These are phyloP conservation scores for Spilosoma lubricipeda DNA, from an alignment of 2,888 invertebrate genomes.

Conservation along the genomic window DNA sequence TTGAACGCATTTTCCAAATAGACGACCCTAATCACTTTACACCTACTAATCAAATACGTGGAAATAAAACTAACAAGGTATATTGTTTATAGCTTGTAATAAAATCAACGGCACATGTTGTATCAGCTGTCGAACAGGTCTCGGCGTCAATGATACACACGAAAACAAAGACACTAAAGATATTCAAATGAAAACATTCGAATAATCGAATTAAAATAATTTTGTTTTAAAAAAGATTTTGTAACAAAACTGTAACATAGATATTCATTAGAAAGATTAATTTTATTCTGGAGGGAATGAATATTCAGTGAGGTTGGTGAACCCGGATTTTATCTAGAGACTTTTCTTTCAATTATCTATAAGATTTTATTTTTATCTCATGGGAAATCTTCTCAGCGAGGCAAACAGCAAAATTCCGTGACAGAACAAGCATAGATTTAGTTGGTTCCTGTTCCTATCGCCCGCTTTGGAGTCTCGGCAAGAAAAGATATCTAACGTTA, in stretches of 20 bases:
- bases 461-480: no score
- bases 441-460: background rate
- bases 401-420: background rate
- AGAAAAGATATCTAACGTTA: background rate
- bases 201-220: background rate
- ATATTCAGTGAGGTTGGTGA: background rate
- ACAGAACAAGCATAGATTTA: background rate
- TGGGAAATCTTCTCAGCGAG: background rate
- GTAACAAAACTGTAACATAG: background rate
- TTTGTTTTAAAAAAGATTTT: background rate
- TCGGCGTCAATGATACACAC: background rate
- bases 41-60: slow-evolving; percentile 12
- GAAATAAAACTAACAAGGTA: slow-evolving; percentile 14
- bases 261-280: background rate
- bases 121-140: slow-evolving; percentile 18
- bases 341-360: background rate
- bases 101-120: slow-evolving; percentile 21
- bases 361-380: background rate
- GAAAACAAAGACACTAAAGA: background rate
- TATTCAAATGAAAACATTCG: slow-evolving; percentile 4
- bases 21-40: slow-evolving; percentile 5
- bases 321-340: background rate
- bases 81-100: slow-evolving; percentile 20
- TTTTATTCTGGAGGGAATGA: background rate
- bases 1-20: slow-evolving; percentile 2